These are phyloP conservation scores for Aricia artaxerxes DNA, from an alignment of 2,888 invertebrate genomes.

Conservation along the genomic window DNA sequence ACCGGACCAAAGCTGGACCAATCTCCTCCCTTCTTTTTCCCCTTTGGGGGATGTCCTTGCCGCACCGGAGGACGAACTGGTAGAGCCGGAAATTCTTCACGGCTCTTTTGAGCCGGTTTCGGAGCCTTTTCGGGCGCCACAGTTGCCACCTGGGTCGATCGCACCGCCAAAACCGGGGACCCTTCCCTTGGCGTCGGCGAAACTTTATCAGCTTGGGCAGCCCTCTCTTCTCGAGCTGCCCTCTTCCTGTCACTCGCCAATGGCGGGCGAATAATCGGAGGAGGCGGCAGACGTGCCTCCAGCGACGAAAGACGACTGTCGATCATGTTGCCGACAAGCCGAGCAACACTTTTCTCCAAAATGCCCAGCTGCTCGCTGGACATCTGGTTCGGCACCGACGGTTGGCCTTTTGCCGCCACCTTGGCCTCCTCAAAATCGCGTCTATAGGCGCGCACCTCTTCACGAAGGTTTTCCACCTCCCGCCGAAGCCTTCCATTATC, in stretches of 20 bases:
- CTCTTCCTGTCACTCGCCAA: background rate
- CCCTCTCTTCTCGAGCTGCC: background rate
- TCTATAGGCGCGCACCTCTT: slow-evolving; percentile 23
- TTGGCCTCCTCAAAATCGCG: slow-evolving; percentile 4
- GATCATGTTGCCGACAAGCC: background rate
- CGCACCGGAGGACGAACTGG: background rate
- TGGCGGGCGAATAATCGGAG: background rate
- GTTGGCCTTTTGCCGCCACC: background rate
- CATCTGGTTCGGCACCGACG: background rate
- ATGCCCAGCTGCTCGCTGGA: slow-evolving; percentile 3
- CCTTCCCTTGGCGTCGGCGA: background rate
- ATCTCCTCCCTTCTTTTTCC: background rate
- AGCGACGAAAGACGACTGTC: background rate
- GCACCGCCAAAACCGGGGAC: background rate
- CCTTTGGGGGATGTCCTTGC: background rate
- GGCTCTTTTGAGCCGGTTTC: no score
- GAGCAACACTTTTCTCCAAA: background rate
- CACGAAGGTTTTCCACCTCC: background rate
- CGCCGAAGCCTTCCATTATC: background rate
- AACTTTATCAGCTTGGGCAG: no score
- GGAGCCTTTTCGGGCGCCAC: background rate
- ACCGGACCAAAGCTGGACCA: slow-evolving; percentile 21
- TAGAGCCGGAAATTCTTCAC: background rate
- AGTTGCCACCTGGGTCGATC: no score
- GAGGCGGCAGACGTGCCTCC: background rate